Conservation (phyloP, 2,113 vertebrate genomes). For the Brachyistius frenatus region DNA sequence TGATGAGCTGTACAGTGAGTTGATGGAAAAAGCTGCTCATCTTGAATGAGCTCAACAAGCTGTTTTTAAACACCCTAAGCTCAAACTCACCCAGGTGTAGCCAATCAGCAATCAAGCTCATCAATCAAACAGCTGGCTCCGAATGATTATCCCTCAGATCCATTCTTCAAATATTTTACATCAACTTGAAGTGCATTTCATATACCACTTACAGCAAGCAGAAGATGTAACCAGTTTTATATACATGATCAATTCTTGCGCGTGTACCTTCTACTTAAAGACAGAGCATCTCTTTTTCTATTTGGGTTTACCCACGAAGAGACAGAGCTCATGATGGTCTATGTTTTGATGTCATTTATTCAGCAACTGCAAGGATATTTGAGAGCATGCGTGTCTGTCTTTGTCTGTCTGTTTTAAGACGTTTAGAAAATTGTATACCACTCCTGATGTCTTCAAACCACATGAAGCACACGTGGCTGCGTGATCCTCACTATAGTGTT, state of each 20-base stretch:
- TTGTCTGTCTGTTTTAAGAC: conserved; percentile 26
- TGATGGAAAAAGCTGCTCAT: background rate
- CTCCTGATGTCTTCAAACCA: conserved; percentile 48
- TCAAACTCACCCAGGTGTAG: conserved; percentile 43
- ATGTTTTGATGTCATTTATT: background rate
- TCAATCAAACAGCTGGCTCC: conserved; percentile 24
- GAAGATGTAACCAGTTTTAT: background rate
- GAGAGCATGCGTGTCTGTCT: background rate
- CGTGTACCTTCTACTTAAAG: background rate
- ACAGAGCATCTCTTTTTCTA: no score
- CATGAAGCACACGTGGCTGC: conserved; percentile 53
- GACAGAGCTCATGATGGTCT: background rate
- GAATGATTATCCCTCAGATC: background rate
- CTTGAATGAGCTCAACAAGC: fast-evolving
- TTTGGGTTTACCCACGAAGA: no score
- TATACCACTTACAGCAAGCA: background rate
- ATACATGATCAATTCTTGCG: no score
- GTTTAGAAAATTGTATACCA: conserved; percentile 41
- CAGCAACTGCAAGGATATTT: conserved; percentile 5
- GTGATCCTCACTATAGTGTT: conserved; percentile 45
- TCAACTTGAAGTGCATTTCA: background rate
- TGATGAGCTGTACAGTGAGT: background rate
- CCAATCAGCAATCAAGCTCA: conserved; percentile 57
- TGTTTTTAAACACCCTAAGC: conserved; percentile 40
- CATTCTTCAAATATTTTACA: background rate